phyloP scores from a whole-genome alignment of 2,113 vertebrate genomes.

The Periophthalmus modestus region DNA sequence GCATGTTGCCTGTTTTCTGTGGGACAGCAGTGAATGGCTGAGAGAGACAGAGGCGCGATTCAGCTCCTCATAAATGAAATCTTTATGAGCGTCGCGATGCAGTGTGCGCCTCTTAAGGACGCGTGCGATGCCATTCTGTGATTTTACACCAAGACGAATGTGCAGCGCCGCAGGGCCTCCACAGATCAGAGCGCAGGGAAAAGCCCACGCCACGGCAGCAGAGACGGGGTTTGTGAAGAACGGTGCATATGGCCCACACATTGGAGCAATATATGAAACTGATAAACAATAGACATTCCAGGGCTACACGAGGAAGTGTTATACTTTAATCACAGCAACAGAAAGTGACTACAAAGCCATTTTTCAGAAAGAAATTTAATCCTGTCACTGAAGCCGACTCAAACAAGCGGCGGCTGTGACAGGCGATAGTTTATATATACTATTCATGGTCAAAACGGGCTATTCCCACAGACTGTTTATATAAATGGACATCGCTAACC shows the following conservation, averaged over 20 bases:
- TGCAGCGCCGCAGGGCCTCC: slow-evolving; percentile 35
- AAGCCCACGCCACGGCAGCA: slow-evolving; percentile 1
- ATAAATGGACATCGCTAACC: no score
- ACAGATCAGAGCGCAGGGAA: slow-evolving; percentile 12
- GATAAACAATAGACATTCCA: slow-evolving; percentile 18
- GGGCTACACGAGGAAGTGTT: background rate
- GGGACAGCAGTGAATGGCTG: slow-evolving; percentile 19
- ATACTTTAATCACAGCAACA: background rate
- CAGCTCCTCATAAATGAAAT: slow-evolving; percentile 59
- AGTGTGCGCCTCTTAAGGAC: slow-evolving; percentile 14
- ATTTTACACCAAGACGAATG: slow-evolving; percentile 31
- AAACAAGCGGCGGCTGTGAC: slow-evolving; percentile 6
- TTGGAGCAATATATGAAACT: slow-evolving; percentile 26
- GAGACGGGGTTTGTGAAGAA: slow-evolving; percentile 12
- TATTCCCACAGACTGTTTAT: slow-evolving; percentile 5
- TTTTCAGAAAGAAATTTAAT: slow-evolving; percentile 15
- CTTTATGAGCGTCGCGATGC: slow-evolving; percentile 54
- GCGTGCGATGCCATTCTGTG: slow-evolving; percentile 33
- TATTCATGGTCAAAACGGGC: background rate
- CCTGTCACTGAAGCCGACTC: background rate
- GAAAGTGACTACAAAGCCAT: background rate
- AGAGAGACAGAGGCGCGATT: slow-evolving; percentile 55
- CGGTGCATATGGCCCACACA: slow-evolving; percentile 39
- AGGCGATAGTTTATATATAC: slow-evolving; percentile 40
- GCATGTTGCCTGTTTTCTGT: background rate